These are phyloP conservation scores for Trichopoda pennipes DNA, from an alignment of 2,888 invertebrate species.

Conservation along the genomic window DNA sequence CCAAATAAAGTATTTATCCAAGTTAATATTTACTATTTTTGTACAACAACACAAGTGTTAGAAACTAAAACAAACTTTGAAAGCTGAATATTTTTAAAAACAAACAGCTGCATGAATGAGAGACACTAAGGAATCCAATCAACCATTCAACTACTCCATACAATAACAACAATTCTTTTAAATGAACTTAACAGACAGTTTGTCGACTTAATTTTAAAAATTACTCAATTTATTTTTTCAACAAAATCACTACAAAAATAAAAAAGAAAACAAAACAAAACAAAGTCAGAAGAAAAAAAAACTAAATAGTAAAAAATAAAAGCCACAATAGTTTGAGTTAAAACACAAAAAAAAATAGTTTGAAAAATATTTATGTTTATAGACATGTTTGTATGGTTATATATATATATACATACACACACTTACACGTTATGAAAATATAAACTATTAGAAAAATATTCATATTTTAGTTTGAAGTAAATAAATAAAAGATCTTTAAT, in stretches of 20 bases:
- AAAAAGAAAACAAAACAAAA: constrained; percentile 7
- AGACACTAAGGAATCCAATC: constrained; percentile 17
- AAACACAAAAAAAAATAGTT: background rate
- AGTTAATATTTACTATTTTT: background rate
- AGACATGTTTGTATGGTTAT: background rate
- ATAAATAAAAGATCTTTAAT: too few species aligned
- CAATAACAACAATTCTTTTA: constrained; percentile 33
- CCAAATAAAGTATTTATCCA: constrained; percentile 3
- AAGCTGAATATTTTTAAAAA: background rate
- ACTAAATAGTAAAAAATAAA: constrained; percentile 36
- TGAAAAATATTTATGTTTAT: background rate
- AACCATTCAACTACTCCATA: constrained; percentile 20
- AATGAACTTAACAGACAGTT: constrained; percentile 62
- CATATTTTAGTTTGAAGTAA: too few species aligned
- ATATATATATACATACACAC: too few species aligned
- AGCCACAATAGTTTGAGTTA: constrained; percentile 17
- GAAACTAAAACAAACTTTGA: constrained; percentile 7
- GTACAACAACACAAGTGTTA: constrained; percentile 25
- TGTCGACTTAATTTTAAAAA: constrained; percentile 62
- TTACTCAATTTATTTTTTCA: constrained; percentile 34
- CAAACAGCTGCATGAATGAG: constrained; percentile 41
- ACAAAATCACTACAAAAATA: constrained; percentile 38
- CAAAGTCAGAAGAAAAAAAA: background rate
- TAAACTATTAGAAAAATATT: too few species aligned
- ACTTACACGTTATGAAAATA: too few species aligned